Percentiles rank a stretch among this genome's conserved stretches.
These are phyloP conservation scores for Muricea muricata DNA, from an alignment of 92 coral and sea anemone genomes.

Conservation along the genomic window DNA sequence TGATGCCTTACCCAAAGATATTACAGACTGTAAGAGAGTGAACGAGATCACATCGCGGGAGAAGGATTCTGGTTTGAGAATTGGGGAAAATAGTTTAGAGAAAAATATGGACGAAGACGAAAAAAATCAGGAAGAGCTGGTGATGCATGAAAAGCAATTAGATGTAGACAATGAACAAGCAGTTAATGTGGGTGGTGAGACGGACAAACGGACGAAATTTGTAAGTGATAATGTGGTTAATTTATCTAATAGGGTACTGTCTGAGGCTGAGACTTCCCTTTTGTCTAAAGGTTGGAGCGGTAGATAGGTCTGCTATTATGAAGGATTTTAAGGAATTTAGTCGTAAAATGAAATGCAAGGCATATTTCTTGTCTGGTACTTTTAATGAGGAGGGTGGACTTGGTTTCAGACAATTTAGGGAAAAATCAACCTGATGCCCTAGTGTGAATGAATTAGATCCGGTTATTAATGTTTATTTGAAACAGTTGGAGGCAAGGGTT, in stretches of 20 bases:
- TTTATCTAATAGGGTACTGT: background rate
- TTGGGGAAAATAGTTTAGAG: background rate
- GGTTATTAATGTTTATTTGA: no score
- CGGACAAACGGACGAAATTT: background rate
- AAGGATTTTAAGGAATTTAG: conserved; percentile 8
- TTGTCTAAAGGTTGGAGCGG: background rate
- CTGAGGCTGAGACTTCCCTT: background rate
- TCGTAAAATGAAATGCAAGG: background rate
- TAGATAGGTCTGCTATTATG: background rate
- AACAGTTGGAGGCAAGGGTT: no score
- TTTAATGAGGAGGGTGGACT: conserved; percentile 25
- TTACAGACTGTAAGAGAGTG: background rate
- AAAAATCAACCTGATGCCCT: no score
- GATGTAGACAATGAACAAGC: background rate
- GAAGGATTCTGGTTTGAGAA: background rate
- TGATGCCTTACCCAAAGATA: background rate
- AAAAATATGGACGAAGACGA: background rate
- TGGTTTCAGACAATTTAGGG: no score
- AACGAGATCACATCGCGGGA: background rate
- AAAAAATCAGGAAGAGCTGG: background rate
- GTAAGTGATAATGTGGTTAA: background rate
- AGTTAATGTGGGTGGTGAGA: no score
- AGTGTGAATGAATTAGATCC: no score
- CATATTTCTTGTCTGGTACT: background rate
- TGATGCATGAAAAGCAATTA: no score